Evolutionary conservation across 2,797 vertebrate genomes (phyloP), one percentile per base, ranked within the genome.

Genomic region (Falco biarmicus): DNA sequence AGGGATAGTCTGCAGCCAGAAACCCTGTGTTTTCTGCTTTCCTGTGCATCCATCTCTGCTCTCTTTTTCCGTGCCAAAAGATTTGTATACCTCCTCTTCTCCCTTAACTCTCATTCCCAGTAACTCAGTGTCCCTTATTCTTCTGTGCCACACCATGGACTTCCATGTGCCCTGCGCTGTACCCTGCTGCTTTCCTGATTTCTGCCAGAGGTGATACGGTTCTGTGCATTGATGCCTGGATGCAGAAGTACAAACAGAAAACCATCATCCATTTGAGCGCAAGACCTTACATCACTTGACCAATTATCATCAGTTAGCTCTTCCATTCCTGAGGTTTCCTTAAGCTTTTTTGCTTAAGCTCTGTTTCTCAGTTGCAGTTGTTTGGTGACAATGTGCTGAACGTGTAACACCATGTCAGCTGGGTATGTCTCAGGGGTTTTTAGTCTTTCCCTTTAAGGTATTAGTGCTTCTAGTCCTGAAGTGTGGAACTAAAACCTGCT

Each of bases 371-470:
- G 2, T 39, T 15, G 12, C 41, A 63, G 4, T 48, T 39, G 15
- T 54, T 54, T 19, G 29, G 31, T 2, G 9, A 17, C 51, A 29
- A 2, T 59, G 53, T 54, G n/a, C 45, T 51, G 15, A 9, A 50
- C 0, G 0, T 11, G 10, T 68, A 16, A 37, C 1, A 3, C 31
- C 17, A 19, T 41, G 22, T 50, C 37, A 45, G 28, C 31, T 43
- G 21, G 50, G 16, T 50, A 2, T 32, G 15, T n/a, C 41, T 69
- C 1, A 41, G 0, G n/a, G 37, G 31, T 12, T 14, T 59, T 60
- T 24, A 41, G 9, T 31, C 50, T 51, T 87, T 57, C 11, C 32
- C 20, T 50, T 54, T 37, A n/a, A 81, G 76, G 34, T 56, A 18
- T 57, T 63, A 20, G 56, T n/a, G 34, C 63, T 53, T 71, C 45